These are phyloP conservation scores for Hymenochirus boettgeri DNA, from an alignment of 2,113 vertebrate species.

Conservation along the genomic window DNA sequence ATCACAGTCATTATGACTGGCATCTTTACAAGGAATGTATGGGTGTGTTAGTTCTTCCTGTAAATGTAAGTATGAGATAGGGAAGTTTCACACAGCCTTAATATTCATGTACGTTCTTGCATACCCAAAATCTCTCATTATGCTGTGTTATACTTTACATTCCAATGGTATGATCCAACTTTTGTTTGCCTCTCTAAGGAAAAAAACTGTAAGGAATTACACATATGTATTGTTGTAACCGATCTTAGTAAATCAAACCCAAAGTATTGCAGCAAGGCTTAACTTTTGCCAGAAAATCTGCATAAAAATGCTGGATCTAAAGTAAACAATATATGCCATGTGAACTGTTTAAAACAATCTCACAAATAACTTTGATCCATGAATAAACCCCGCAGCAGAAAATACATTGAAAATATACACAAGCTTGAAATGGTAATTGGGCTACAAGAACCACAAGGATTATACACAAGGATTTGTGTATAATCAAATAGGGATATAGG, in stretches of 20 bases:
- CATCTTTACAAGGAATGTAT: conserved; percentile 2
- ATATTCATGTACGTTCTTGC: conserved; percentile 11
- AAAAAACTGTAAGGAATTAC: conserved; percentile 6
- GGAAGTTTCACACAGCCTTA: conserved; percentile 13
- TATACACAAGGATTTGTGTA: too few species aligned
- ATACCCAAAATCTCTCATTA: conserved; percentile 14
- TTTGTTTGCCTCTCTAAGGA: conserved; percentile 2
- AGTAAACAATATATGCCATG: too few species aligned
- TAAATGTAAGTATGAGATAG: neutral
- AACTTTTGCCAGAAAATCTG: conserved; percentile 3
- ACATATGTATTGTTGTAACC: conserved; percentile 4
- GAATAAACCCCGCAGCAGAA: too few species aligned
- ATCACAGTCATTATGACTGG: neutral
- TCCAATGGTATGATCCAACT: conserved; percentile 7
- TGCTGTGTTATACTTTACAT: conserved; percentile 7
- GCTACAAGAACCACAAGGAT: too few species aligned
- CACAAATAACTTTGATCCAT: too few species aligned
- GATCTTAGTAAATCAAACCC: too few species aligned
- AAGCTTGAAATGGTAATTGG: too few species aligned
- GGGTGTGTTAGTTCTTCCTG: conserved; percentile 13
- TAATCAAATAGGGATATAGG: too few species aligned
- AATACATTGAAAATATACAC: too few species aligned
- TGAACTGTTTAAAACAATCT: too few species aligned
- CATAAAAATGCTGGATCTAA: conserved; percentile 4
- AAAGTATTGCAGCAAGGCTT: conserved; percentile 4